These are phyloP conservation scores for Neofelis nebulosa DNA, from an alignment of 2,113 vertebrate genomes.

Conservation along the genomic window DNA sequence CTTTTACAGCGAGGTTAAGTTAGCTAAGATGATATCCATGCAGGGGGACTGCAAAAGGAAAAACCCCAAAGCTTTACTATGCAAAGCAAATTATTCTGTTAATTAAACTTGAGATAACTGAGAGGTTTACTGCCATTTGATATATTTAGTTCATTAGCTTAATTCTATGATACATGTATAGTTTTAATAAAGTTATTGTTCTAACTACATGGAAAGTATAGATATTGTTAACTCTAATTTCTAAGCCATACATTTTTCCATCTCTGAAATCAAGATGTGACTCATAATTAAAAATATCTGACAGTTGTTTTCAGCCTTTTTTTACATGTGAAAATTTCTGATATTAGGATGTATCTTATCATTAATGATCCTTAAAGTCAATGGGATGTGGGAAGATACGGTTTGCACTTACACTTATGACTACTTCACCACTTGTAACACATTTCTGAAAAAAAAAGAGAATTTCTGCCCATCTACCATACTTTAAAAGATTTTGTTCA, in stretches of 20 bases:
- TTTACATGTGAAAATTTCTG: not conserved
- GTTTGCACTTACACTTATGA: constrained; percentile 16
- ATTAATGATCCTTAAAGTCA: constrained; percentile 32
- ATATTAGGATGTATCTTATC: not conserved
- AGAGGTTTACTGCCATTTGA: not conserved
- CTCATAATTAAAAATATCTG: constrained; percentile 38
- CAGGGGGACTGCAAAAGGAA: not conserved
- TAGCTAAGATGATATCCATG: not conserved
- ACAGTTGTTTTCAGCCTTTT: not conserved
- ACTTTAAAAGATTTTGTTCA: not conserved
- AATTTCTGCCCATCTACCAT: not conserved
- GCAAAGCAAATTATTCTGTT: not conserved
- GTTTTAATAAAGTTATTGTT: not conserved
- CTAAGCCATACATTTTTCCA: not conserved
- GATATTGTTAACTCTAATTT: not conserved
- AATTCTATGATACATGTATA: not conserved
- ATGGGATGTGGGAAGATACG: not conserved
- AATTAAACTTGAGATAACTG: not conserved
- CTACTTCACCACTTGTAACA: not conserved
- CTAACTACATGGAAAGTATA: not conserved
- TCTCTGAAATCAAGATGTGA: constrained; percentile 5
- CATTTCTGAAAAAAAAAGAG: not conserved
- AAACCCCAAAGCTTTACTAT: not conserved
- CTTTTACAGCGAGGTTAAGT: not conserved
- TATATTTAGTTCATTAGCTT: not conserved